phyloP scores from a whole-genome alignment of 2,888 invertebrate genomes.

The Psylliodes chrysocephalus region DNA sequence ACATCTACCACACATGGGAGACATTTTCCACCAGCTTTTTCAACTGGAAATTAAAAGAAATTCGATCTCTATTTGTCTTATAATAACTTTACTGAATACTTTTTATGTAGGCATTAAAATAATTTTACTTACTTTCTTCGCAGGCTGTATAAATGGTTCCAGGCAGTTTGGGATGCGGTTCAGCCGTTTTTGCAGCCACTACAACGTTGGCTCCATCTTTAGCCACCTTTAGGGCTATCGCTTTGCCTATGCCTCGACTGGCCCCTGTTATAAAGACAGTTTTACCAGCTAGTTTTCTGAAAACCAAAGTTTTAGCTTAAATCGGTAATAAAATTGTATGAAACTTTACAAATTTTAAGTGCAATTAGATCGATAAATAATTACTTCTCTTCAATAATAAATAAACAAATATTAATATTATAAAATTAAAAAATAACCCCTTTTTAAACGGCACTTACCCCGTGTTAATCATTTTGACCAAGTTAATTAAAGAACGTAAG shows the following conservation, averaged over 20 bases:
- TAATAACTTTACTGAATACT: too few relatives aligned
- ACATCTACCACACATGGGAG: constrained; percentile 91
- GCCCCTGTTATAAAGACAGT: constrained; percentile 97
- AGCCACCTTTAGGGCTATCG: constrained; percentile 92
- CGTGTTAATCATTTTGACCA: constrained; percentile 45
- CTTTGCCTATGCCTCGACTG: constrained; percentile 95
- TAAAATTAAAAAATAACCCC: background rate
- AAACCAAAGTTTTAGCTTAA: constrained; percentile 12
- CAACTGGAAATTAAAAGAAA: constrained; percentile 71
- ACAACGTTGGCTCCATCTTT: constrained; percentile 92
- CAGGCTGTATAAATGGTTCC: constrained; percentile 93
- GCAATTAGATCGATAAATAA: background rate
- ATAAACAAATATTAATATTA: background rate
- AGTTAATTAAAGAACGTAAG: background rate
- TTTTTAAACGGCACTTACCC: constrained; percentile 38
- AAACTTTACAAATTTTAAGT: too few relatives aligned
- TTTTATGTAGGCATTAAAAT: constrained; percentile 1
- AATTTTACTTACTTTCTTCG: constrained; percentile 76
- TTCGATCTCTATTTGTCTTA: too few relatives aligned
- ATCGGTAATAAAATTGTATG: too few relatives aligned
- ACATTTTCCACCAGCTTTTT: constrained; percentile 85
- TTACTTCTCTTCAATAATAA: background rate
- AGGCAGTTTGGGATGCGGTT: constrained; percentile 89
- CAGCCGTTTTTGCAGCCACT: constrained; percentile 91
- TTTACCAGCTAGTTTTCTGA: constrained; percentile 82